These are phyloP conservation scores for Drosophila sproati DNA, from an alignment of 1,140 invertebrate genomes.

Conservation along the genomic window DNA sequence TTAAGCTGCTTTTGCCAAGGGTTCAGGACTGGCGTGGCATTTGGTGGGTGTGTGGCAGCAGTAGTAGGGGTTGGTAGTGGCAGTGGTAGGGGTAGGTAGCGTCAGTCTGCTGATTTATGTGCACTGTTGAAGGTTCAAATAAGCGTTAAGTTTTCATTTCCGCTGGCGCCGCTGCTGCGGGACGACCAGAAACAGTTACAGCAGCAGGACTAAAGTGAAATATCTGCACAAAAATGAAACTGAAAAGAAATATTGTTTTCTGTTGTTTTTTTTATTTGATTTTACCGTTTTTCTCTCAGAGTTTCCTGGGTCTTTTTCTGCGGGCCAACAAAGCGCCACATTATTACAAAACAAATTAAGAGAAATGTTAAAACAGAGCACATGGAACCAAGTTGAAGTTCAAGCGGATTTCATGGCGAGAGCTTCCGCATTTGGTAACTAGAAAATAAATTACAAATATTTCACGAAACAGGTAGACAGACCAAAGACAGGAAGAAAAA, in stretches of 20 bases:
- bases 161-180: slow-evolving; percentile 63
- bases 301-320: slow-evolving; percentile 7
- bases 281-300: background rate
- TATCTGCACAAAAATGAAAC: slow-evolving; percentile 67
- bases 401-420: slow-evolving; percentile 45
- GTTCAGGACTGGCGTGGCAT: background rate
- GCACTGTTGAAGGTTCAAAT: slow-evolving; percentile 82
- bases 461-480: slow-evolving; percentile 18
- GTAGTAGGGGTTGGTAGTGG: background rate
- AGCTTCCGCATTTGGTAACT: slow-evolving; percentile 29
- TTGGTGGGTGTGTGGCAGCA: background rate
- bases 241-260: slow-evolving; percentile 78
- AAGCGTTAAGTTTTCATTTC: slow-evolving; percentile 83
- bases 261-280: slow-evolving; percentile 30
- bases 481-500: slow-evolving; percentile 38
- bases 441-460: slow-evolving; percentile 41
- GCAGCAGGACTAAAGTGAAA: slow-evolving; percentile 54
- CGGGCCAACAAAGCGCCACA: slow-evolving; percentile 46
- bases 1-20: slow-evolving; percentile 67
- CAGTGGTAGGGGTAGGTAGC: slow-evolving; percentile 5
- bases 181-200: slow-evolving; percentile 28
- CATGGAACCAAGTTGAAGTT: slow-evolving; percentile 43
- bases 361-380: slow-evolving; percentile 77
- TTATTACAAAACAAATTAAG: slow-evolving; percentile 81
- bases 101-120: slow-evolving; percentile 79